phyloP scores from a whole-genome alignment of 1,140 invertebrate genomes.

The Drosophila melanogaster region Release_6_plus_ISO1_MT NT_033777.3:29963001-29963500 shows the following conservation, averaged over 20 bases:
- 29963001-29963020: slow-evolving; percentile 32
- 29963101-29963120: slow-evolving; percentile 9
- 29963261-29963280: neutral
- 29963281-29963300: neutral
- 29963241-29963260: neutral
- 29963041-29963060: slow-evolving; percentile 10
- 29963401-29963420: neutral
- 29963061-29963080: slow-evolving; percentile 24
- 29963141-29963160: neutral
- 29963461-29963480: slow-evolving; percentile 14
- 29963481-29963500: slow-evolving; percentile 11
- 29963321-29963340: neutral
- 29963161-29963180: neutral
- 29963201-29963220: neutral
- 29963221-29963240: neutral
- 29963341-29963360: too few relatives aligned
- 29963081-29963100: slow-evolving; percentile 16
- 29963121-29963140: neutral
- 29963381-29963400: too few relatives aligned
- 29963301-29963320: neutral
- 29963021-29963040: slow-evolving; percentile 49
- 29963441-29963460: slow-evolving; percentile 22
- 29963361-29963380: too few relatives aligned
- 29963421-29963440: slow-evolving; percentile 4
- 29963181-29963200: neutral